Base-by-base conservation (phyloP, 2,797 vertebrate genomes). In the Uromys caudimaculatus region DNA sequence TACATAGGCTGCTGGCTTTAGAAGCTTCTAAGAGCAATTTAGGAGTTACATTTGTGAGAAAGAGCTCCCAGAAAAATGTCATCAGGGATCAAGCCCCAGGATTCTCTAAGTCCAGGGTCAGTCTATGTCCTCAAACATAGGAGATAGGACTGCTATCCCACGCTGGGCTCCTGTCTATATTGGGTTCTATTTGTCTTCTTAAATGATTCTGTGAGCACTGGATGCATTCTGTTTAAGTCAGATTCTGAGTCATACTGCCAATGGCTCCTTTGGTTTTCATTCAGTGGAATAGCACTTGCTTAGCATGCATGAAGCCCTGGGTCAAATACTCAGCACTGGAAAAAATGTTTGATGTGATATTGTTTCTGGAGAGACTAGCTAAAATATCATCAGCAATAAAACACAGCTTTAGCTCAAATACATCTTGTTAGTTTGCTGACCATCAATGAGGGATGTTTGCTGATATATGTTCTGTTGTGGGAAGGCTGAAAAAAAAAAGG, bases 331-430 rank as follows among this genome's bases (percentile, higher is more conserved):
- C 7, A 86, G 58, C 24, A 85, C 44, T 44, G 27, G 9, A 19
- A 41, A 44, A 60, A 86, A 79, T 79, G 62, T 77, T 90, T 84
- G 83, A 79, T 64, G n/a, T 78, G 24, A 75, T n/a, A 8, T 44
- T 81, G 44, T 52, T 14, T 24, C 56, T 89, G 60, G 85, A 95
- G 12, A 88, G 64, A 93, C 54, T 52, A 96, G 4, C 24, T 85
- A 82, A 88, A 75, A 21, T 67, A 82, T 6, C 29, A 50, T 58
- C 64, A n/a, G 78, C 41, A 71, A 86, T 16, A 86, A 62, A 94
- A 83, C 56, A 89, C 64, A 71, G 35, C 41, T 73, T 89, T 29
- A 86, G 38, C 29, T 73, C 38, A 95, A 82, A 44, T 47, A 75
- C 17, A 47, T 83, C n/a, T 23, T 76, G 56, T 78, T 81, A 69